These are phyloP conservation scores for Agriotes lineatus DNA, from an alignment of 2,888 invertebrate species.

Conservation along the genomic window DNA sequence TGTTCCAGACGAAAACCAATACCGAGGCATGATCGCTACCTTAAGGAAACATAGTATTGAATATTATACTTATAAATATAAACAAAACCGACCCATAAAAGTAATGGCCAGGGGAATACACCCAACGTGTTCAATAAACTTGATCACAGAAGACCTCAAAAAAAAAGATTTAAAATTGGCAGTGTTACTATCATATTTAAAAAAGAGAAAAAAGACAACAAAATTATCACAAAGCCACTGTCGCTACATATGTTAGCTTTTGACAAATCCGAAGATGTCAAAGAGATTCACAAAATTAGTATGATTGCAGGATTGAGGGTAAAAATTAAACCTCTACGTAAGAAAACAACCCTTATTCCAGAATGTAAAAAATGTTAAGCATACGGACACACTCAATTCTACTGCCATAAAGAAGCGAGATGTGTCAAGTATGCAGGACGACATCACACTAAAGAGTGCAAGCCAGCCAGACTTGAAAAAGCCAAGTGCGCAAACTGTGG, in stretches of 20 bases:
- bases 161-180: slow-evolving; percentile 18
- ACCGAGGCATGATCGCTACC: slow-evolving; percentile 9
- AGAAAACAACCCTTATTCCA: slow-evolving; percentile 2
- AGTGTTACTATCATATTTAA: slow-evolving; percentile 27
- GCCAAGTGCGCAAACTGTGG: slow-evolving; percentile 39
- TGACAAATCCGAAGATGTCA: slow-evolving; percentile 25
- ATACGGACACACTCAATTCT: slow-evolving; percentile 16
- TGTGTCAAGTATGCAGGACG: slow-evolving; percentile 31
- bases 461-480: slow-evolving; percentile 15
- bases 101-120: slow-evolving; percentile 34
- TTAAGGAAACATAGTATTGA: slow-evolving; percentile 14
- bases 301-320: slow-evolving; percentile 27
- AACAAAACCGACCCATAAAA: slow-evolving; percentile 28
- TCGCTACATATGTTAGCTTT: slow-evolving; percentile 28
- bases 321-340: slow-evolving; percentile 30
- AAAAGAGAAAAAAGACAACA: slow-evolving; percentile 20
- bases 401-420: slow-evolving; percentile 9
- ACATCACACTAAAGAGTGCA: slow-evolving; percentile 43
- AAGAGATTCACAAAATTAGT: slow-evolving; percentile 18
- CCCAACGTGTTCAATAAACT: slow-evolving; percentile 23
- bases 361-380: slow-evolving; percentile 24
- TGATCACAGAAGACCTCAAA: slow-evolving; percentile 19
- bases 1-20: slow-evolving; percentile 27
- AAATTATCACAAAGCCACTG: slow-evolving; percentile 12
- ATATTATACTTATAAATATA: slow-evolving; percentile 29